Evolutionary conservation across 1,140 invertebrate species (phyloP).

Genomic region (Hyles euphorbiae): DNA sequence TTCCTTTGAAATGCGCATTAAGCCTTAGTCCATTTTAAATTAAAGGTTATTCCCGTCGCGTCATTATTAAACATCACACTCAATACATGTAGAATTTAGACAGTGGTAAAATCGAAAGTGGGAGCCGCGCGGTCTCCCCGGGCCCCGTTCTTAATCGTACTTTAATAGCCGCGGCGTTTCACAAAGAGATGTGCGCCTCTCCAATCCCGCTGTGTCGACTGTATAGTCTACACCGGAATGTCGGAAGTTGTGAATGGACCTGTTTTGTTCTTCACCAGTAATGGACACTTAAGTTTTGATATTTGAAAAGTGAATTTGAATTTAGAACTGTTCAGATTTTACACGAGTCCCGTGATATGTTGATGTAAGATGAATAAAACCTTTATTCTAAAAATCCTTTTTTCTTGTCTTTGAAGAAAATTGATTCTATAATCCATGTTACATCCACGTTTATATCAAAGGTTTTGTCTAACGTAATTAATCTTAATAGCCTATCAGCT

Average conservation of each 20-base stretch:
- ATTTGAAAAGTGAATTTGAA: not conserved
- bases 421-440: no score
- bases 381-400: no score
- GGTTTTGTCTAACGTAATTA: no score
- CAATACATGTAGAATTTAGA: constrained; percentile 44
- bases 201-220: constrained; percentile 14
- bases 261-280: not conserved
- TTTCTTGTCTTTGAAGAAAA: no score
- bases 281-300: not conserved
- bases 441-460: no score
- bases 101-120: constrained; percentile 67
- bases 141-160: constrained; percentile 44
- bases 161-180: constrained; percentile 64
- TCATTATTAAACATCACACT: not conserved
- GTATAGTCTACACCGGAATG: constrained; percentile 33
- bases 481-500: no score
- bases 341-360: not conserved
- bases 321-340: not conserved
- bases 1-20: not conserved
- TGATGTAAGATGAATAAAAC: no score
- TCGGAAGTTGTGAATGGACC: constrained; percentile 3
- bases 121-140: constrained; percentile 51
- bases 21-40: not conserved
- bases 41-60: not conserved
- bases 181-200: constrained; percentile 40